Conservation (phyloP, 1,140 invertebrate species). For the Trichoplusia ni region DNA sequence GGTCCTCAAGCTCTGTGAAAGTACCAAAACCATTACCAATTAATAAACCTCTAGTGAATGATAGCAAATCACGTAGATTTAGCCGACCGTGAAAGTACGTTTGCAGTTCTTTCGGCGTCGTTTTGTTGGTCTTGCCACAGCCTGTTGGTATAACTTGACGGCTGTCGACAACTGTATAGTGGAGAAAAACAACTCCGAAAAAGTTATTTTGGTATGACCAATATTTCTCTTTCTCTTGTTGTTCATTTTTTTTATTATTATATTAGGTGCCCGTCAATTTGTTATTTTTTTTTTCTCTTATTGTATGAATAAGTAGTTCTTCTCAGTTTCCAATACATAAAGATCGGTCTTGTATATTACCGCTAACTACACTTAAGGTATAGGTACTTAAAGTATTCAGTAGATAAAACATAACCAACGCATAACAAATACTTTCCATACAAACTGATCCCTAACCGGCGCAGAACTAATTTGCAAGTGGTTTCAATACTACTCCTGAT, state of each 20-base stretch:
- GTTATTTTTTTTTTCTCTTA: no score
- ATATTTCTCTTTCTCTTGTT: no score
- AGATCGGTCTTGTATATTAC: no score
- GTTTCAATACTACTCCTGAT: background rate
- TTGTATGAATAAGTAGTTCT: no score
- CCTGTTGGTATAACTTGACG: slow-evolving; percentile 15
- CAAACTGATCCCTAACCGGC: background rate
- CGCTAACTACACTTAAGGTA: no score
- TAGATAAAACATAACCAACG: background rate
- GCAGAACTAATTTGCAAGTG: background rate
- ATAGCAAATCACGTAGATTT: slow-evolving; percentile 16
- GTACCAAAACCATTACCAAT: slow-evolving; percentile 3
- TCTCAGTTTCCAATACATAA: no score
- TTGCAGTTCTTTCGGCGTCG: slow-evolving; percentile 15
- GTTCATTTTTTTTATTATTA: no score
- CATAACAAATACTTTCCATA: background rate
- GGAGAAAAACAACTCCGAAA: background rate
- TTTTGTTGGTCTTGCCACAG: slow-evolving; percentile 24
- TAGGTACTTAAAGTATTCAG: no score
- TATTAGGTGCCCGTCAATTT: no score
- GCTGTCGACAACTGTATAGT: background rate
- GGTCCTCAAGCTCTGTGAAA: no score
- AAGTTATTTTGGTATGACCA: no score
- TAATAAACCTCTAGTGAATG: no score
- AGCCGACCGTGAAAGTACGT: slow-evolving; percentile 30